Evolutionary conservation across 2,113 vertebrate genomes (phyloP).

Genomic region (Ursus arctos): DNA sequence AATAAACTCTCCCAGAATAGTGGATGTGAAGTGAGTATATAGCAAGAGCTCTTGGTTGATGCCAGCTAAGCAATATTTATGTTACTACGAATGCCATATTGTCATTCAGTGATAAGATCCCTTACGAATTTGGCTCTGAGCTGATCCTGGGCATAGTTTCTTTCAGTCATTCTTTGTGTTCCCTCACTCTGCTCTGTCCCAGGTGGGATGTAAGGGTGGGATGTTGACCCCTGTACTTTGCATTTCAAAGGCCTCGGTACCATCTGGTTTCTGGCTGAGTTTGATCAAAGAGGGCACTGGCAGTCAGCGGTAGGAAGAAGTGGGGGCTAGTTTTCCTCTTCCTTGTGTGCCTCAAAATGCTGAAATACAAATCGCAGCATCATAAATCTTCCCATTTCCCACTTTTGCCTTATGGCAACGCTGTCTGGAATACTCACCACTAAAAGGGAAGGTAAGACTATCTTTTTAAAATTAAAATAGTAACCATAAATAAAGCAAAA

Average conservation of each 20-base stretch:
- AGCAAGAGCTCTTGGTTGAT: neutral
- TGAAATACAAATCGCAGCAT: neutral
- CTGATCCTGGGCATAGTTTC: neutral
- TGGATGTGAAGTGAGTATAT: neutral
- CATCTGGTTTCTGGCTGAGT: neutral
- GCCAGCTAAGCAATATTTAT: neutral
- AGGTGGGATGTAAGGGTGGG: neutral
- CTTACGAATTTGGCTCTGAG: neutral
- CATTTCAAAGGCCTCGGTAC: neutral
- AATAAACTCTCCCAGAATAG: neutral
- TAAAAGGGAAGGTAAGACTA: neutral
- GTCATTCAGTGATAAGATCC: neutral
- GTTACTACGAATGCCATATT: accelerated
- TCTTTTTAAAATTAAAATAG: neutral
- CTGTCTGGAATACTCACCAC: neutral
- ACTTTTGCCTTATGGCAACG: neutral
- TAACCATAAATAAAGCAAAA: neutral
- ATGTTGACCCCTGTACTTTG: neutral
- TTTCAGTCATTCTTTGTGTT: neutral
- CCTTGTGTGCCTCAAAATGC: neutral
- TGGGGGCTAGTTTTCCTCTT: neutral
- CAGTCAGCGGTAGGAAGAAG: neutral
- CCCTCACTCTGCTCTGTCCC: neutral
- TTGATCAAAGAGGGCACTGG: neutral
- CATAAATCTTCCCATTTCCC: neutral